phyloP scores from a whole-genome alignment of 2,113 vertebrate species.

The Hymenochirus boettgeri region DNA sequence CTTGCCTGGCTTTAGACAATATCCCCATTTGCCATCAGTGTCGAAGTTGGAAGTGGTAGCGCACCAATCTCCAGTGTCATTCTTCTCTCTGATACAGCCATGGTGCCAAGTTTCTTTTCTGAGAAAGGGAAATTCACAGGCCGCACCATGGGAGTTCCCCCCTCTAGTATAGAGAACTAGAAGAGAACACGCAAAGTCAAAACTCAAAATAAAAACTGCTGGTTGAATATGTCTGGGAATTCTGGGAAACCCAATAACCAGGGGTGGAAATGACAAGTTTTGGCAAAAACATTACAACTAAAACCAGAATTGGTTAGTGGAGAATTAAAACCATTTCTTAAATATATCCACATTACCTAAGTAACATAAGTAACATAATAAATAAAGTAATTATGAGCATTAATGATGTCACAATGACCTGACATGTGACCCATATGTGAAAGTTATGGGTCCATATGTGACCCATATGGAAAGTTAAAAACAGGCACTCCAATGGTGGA shows the following conservation, averaged over 20 bases:
- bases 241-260: background rate
- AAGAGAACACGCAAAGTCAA: background rate
- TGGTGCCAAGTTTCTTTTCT: constrained; percentile 77
- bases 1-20: constrained; percentile 80
- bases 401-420: no score
- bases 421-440: no score
- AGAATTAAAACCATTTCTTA: no score
- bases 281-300: no score
- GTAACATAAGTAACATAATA: no score
- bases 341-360: no score
- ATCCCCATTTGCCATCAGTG: constrained; percentile 67
- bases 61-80: constrained; percentile 69
- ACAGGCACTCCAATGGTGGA: no score
- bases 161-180: constrained; percentile 77
- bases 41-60: constrained; percentile 71
- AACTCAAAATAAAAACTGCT: background rate
- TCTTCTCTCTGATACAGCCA: constrained; percentile 63
- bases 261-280: no score
- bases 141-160: constrained; percentile 78
- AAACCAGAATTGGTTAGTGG: no score
- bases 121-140: constrained; percentile 89
- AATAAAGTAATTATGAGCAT: no score
- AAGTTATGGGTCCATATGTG: no score
- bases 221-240: background rate
- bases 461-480: no score